Evolutionary conservation across 2,888 invertebrate genomes (phyloP).

Genomic region (Epiblema foenella): DNA sequence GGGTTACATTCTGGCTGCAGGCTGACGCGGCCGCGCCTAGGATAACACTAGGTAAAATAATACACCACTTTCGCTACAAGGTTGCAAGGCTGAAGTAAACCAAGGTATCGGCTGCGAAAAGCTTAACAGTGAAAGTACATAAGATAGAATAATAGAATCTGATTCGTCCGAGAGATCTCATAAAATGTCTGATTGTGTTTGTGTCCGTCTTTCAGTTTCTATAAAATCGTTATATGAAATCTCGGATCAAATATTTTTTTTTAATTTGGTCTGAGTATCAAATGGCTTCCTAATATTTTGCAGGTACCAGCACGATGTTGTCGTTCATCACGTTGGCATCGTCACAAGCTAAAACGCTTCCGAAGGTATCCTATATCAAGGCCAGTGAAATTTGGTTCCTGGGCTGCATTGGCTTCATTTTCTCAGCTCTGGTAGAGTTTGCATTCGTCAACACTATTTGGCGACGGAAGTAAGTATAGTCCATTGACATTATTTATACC

Average conservation of each 20-base stretch:
- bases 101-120: not conserved
- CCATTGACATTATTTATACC: no score
- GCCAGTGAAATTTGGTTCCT: constrained; percentile 96
- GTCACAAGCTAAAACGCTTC: constrained; percentile 92
- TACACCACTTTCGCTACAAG: not conserved
- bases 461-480: constrained; percentile 89
- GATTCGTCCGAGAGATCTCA: no score
- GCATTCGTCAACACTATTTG: constrained; percentile 96
- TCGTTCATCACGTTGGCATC: constrained; percentile 95
- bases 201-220: not conserved
- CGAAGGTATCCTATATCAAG: constrained; percentile 95
- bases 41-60: constrained; percentile 88
- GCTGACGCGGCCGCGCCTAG: constrained; percentile 94
- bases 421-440: constrained; percentile 93
- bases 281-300: constrained; percentile 45
- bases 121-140: no score
- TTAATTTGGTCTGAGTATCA: no score
- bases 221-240: no score
- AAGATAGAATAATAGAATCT: no score
- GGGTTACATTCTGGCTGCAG: constrained; percentile 96
- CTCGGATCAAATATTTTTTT: no score
- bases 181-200: not conserved
- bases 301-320: constrained; percentile 93
- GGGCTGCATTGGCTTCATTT: constrained; percentile 93
- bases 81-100: not conserved